Base-by-base conservation (phyloP, 1,140 invertebrate genomes). In the Drosophila burlai region DNA sequence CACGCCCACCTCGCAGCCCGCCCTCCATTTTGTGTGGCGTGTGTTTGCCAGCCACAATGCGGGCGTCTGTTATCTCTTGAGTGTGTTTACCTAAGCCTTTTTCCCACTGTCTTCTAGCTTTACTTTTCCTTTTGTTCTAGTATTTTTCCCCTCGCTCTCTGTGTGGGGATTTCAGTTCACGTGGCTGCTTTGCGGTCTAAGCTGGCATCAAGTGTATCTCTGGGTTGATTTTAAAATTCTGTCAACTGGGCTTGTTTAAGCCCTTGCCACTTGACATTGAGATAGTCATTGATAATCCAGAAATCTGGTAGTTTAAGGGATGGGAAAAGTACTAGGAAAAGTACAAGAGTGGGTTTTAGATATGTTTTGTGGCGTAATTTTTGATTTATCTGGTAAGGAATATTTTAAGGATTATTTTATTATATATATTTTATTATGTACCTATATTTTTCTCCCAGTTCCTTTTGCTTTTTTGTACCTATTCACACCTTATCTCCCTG, bases 31-130 rank as follows among this genome's bases (percentile, higher is more conserved):
- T 49, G 31, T 47, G 29, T 36, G 55, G 49, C 16, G 24, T 74
- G 43, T 66, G 63, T 77, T 77, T 69, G 76, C 57, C 36, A 31
- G 67, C 64, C 64, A 63, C 57, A 65, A 76, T 76, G 81, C 45
- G 72, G 65, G 77, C 47, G 59, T 46, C 66, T 57, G 66, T 80
- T 82, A 80, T 87, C 80, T 80, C 52, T 64, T 66, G 65, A 85
- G 69, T 83, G 65, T 83, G 80, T 80, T 86, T 83, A 72, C 83
- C 62, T 77, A 68, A 79, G 80, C 80, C 83, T 86, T 76, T 81
- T 63, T 74, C 58, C 55, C 45, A 43, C 47, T 68, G 42, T 38
- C 38, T 63, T 59, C 75, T 31, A 55, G 29, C 38, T 34, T 64
- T 63, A 29, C 36, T 42, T 47, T 63, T 31, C 42, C 61, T 76